These are phyloP conservation scores for Coleophora flavipennella DNA, from an alignment of 2,888 invertebrate genomes.

Conservation along the genomic window DNA sequence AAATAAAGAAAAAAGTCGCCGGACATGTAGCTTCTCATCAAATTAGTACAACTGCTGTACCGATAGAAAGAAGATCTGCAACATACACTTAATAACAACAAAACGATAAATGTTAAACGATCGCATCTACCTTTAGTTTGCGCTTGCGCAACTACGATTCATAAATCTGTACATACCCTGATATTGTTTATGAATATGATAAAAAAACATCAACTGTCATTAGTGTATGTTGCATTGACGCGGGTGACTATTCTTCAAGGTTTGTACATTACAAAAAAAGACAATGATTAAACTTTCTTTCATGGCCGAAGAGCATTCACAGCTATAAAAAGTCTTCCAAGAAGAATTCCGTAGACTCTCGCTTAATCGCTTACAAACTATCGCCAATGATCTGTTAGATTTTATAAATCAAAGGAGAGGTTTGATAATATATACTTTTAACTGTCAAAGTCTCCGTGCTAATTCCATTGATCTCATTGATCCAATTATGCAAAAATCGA, in stretches of 20 bases:
- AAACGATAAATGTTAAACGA: neutral
- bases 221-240: neutral
- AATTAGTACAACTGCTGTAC: neutral
- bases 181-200: neutral
- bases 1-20: neutral
- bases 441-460: neutral
- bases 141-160: neutral
- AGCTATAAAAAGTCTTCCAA: neutral
- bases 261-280: neutral
- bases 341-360: neutral
- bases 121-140: neutral
- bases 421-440: neutral
- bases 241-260: neutral
- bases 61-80: neutral
- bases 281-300: neutral
- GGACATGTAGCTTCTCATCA: neutral
- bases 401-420: neutral
- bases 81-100: neutral
- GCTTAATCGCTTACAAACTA: neutral
- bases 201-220: neutral
- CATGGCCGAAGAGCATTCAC: neutral
- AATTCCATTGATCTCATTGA: neutral
- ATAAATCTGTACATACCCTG: neutral
- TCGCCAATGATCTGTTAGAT: neutral
- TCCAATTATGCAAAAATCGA: neutral